Base-by-base conservation (phyloP, 2,888 invertebrate species). In the Melitaea athalia region DNA sequence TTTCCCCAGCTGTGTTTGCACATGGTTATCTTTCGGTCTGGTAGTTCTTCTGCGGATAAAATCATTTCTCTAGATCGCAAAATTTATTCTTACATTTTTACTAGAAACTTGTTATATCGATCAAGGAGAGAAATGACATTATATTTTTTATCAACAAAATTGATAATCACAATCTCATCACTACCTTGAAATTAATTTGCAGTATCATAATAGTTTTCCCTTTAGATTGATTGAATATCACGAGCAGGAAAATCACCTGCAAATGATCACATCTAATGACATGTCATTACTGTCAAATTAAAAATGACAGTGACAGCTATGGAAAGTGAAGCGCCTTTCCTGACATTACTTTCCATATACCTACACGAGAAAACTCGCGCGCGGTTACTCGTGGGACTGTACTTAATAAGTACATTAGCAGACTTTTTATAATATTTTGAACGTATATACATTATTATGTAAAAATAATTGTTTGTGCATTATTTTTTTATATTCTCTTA, bases 251-350 rank as follows among this genome's bases (percentile, higher is more conserved):
- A 71, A 71, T 67, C 59, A 43, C 47, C 68, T 64, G 62, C 64
- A 65, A 66, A 69, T 63, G 70, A 70, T 61, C 65, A 67, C 62
- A 50, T 74, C 73, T 81, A 82, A 82, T 79, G 79, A 71, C 71
- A 67, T 63, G 74, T 79, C 82, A 81, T 83, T 83, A 82, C 78
- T 80, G 78, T 80, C 80, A 77, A 79, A 81, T 81, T 78, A 79
- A 77, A 78, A 72, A 75, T 74, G 75, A 76, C 74, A 69, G 72
- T 67, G 77, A 64, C 72, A 70, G 73, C 71, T 72, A 73, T 78
- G 78, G 79, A 81, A 81, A 81, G 81, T 79, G 78, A 76, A 72
- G 76, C 76, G 69, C 74, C 74, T 80, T 81, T 78, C 79, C 79
- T 78, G 76, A 68, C 77, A 74, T 74, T 77, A 61, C 66, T 68